These are phyloP conservation scores for Urocynchramus pylzowi DNA, from an alignment of 2,113 vertebrate genomes.

Conservation along the genomic window DNA sequence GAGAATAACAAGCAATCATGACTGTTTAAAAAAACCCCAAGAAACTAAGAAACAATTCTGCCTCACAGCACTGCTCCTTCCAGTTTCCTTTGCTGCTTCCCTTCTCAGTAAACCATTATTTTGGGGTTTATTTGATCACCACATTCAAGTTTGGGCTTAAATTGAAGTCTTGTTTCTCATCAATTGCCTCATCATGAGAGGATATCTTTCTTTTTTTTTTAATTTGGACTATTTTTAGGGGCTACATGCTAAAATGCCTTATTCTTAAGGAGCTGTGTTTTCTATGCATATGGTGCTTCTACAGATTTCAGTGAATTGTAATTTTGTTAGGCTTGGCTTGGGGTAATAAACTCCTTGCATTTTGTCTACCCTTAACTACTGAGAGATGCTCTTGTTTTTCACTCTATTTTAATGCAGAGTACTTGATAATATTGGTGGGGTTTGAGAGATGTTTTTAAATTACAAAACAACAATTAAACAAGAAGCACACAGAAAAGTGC, in stretches of 20 bases:
- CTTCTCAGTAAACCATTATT: neutral
- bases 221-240: neutral
- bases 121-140: neutral
- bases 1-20: neutral
- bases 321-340: neutral
- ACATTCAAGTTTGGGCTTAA: neutral
- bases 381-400: neutral
- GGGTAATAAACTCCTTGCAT: neutral
- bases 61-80: neutral
- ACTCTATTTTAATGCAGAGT: neutral
- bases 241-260: neutral
- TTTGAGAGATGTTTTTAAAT: neutral
- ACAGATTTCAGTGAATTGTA: neutral
- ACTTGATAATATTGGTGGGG: neutral
- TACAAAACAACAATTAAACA: neutral
- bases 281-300: neutral
- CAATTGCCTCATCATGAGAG: neutral
- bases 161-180: neutral
- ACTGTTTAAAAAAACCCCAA: neutral
- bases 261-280: neutral
- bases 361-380: neutral
- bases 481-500: neutral
- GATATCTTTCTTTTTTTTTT: neutral
- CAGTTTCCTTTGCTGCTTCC: neutral
- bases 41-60: neutral